A percentile compares a stretch with the other conserved stretches of the same genome.
Evolutionary conservation across 2,113 vertebrate genomes (phyloP).

Genomic region (Hemicordylus capensis): DNA sequence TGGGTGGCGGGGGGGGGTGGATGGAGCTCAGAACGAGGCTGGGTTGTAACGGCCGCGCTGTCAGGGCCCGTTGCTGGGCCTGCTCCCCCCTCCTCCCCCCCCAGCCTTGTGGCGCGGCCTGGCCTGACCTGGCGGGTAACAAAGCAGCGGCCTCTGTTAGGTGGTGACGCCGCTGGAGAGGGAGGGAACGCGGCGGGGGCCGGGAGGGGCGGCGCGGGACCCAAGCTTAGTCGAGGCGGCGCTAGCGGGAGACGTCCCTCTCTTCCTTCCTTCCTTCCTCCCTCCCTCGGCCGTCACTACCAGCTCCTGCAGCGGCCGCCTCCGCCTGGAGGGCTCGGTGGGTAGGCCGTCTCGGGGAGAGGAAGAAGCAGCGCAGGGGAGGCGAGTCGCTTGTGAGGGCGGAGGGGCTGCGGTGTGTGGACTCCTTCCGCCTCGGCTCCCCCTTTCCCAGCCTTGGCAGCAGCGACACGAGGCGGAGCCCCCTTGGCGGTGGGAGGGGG

Average conservation of each 20-base stretch:
- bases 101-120: neutral
- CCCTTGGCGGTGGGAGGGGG: neutral
- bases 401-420: neutral
- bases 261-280: no score
- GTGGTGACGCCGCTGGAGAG: constrained; percentile 25
- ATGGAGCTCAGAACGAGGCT: neutral
- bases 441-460: neutral
- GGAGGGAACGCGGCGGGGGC: neutral
- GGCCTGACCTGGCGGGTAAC: constrained; percentile 55
- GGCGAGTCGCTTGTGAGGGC: neutral
- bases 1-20: neutral
- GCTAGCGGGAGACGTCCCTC: neutral
- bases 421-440: neutral
- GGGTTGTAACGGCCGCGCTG: neutral
- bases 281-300: neutral
- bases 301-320: constrained; percentile 26
- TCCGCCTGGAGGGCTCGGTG: constrained; percentile 22
- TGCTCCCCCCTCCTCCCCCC: neutral
- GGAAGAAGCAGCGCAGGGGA: neutral
- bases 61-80: neutral
- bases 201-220: neutral
- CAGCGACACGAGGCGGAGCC: neutral
- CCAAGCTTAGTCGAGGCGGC: constrained; percentile 4
- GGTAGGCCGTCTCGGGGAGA: constrained; percentile 33
- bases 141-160: constrained; percentile 63